Percentiles rank a stretch among this genome's conserved stretches.
Evolutionary conservation across 2,113 vertebrate genomes (phyloP).

Genomic region (Trinectes maculatus): DNA sequence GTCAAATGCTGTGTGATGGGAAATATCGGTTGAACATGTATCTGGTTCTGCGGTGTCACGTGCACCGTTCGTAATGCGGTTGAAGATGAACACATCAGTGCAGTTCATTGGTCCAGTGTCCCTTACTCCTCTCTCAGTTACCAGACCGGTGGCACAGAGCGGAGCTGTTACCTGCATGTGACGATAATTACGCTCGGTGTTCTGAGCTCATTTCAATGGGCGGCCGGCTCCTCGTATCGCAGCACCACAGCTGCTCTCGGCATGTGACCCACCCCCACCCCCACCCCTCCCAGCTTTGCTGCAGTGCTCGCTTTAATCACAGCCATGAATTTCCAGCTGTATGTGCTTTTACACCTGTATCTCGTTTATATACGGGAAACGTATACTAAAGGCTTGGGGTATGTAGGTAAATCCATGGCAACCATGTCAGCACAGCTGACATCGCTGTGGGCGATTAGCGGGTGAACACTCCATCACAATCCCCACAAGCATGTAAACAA

Average conservation of each 20-base stretch:
- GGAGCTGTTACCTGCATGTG: constrained; percentile 41
- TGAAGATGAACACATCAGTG: too few relatives aligned
- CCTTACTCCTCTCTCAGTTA: constrained; percentile 6
- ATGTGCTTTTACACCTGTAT: constrained; percentile 18
- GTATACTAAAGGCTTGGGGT: constrained; percentile 42
- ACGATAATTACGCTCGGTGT: constrained; percentile 59
- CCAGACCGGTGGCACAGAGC: constrained; percentile 20
- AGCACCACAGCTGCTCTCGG: constrained; percentile 43
- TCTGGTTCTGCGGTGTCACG: too few relatives aligned
- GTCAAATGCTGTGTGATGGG: too few relatives aligned
- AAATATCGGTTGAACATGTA: too few relatives aligned
- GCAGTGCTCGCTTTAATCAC: constrained; percentile 48
- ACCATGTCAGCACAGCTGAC: constrained; percentile 39
- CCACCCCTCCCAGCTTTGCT: constrained; percentile 39
- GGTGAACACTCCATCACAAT: constrained; percentile 66
- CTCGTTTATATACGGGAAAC: constrained; percentile 34
- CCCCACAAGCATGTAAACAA: constrained; percentile 70
- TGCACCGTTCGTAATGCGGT: too few relatives aligned
- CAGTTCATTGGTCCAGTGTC: too few relatives aligned
- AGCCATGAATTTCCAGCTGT: constrained; percentile 40
- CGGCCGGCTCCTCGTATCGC: constrained; percentile 52
- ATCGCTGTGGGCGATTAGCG: constrained; percentile 44
- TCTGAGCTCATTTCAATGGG: constrained; percentile 51
- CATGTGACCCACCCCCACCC: too few relatives aligned
- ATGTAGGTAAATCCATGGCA: constrained; percentile 42